phyloP scores from a whole-genome alignment of 2,888 invertebrate species.

The Tetramorium bicarinatum region DNA sequence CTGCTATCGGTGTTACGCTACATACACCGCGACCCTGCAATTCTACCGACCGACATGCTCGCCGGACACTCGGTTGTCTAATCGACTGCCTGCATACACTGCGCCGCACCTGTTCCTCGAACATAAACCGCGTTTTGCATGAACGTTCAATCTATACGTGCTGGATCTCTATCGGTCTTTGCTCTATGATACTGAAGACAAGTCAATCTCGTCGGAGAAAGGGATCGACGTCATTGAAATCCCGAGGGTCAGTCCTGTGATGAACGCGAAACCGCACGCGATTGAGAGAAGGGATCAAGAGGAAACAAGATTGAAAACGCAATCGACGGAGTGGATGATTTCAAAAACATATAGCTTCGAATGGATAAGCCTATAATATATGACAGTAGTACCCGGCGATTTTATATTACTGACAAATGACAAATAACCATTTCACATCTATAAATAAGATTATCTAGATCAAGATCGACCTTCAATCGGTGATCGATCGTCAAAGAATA shows the following conservation, averaged over 20 bases:
- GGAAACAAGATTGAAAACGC: slow-evolving; percentile 7
- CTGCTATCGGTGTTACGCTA: slow-evolving; percentile 63
- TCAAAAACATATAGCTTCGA: neutral
- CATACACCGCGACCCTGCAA: slow-evolving; percentile 63
- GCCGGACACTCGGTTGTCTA: slow-evolving; percentile 69
- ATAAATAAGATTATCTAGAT: neutral
- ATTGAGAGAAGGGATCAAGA: slow-evolving; percentile 8
- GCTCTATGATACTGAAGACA: slow-evolving; percentile 60
- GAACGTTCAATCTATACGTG: slow-evolving; percentile 58
- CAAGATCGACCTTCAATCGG: neutral
- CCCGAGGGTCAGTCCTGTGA: slow-evolving; percentile 7
- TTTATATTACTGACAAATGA: neutral
- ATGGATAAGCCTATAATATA: neutral
- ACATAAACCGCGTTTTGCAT: slow-evolving; percentile 70
- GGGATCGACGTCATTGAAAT: slow-evolving; percentile 50
- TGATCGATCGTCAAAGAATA: slow-evolving; percentile 11
- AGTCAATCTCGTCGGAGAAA: slow-evolving; percentile 53
- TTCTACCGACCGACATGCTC: slow-evolving; percentile 71
- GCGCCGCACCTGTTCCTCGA: slow-evolving; percentile 71
- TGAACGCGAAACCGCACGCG: slow-evolving; percentile 9
- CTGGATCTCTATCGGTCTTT: slow-evolving; percentile 59
- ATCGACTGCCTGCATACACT: slow-evolving; percentile 71
- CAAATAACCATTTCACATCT: neutral
- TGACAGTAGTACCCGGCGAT: neutral
- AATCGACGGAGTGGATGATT: slow-evolving; percentile 1